Evolutionary conservation across 2,888 invertebrate genomes (phyloP), one percentile per base, ranked within the genome.

Genomic region (Lacanobia oleracea): DNA sequence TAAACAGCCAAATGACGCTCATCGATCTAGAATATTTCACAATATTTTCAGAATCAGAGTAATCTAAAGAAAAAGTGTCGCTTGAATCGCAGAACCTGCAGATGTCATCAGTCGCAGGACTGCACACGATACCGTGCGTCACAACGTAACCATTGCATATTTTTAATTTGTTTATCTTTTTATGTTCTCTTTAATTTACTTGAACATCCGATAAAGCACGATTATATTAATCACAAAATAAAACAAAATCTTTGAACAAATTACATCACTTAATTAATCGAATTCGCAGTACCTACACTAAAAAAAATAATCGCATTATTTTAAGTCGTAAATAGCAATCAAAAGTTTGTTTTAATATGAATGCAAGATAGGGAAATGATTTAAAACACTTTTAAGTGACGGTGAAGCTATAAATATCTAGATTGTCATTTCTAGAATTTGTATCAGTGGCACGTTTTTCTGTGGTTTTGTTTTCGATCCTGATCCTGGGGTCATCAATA

Each of bases 261-360:
- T 82, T 73, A 78, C 82, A 78, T 82, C 68, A 82, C 79, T 73
- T 78, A 78, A 78, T 82, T 81, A 83, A 83, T 80, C 80, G 60
- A 68, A 74, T 83, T 83, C n/a, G 62, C 62, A 72, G 59, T 51
- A 71, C 43, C 43, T 43, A 43, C 76, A 81, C 67, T 72, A 27
- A 66, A 80, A 66, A 80, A 67, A 59, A 68, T 69, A 60, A 83
- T 75, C 59, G 33, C n/a, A 50, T 40, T 56, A 63, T 77, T 65
- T 71, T 4, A 72, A 60, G 72, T 72, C 62, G 66, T 67, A 53
- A 78, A 63, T 69, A 54, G 37, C 57, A 33, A 71, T 62, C 54
- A 68, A 62, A 21, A 23, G 27, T 54, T 71, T 75, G 48, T 74
- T 78, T 79, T 51, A 21, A 54, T 59, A 66, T 48, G 21, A 60